Evolutionary conservation across 2,888 invertebrate species (phyloP).

Genomic region (Apamea epomidion): DNA sequence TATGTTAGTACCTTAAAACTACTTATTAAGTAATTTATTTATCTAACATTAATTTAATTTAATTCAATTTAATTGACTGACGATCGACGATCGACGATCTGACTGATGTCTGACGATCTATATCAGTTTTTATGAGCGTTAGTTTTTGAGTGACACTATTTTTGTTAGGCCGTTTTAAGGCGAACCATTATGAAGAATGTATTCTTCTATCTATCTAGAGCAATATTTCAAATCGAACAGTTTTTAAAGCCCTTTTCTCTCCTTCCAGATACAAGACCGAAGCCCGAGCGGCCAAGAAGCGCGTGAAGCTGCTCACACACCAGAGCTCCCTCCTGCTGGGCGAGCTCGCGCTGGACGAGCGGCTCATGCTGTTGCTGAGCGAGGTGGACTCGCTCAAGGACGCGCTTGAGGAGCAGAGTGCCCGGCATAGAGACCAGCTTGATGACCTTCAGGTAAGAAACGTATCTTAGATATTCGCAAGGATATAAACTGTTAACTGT

Average conservation of each 20-base stretch:
- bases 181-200: background rate
- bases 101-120: no score
- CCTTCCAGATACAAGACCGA: slow-evolving; percentile 86
- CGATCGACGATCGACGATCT: no score
- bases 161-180: background rate
- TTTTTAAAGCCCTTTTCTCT: background rate
- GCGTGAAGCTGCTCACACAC: slow-evolving; percentile 91
- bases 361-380: slow-evolving; percentile 89
- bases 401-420: slow-evolving; percentile 91
- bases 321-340: slow-evolving; percentile 92
- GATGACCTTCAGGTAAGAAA: slow-evolving; percentile 86
- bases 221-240: background rate
- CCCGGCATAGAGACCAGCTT: slow-evolving; percentile 89
- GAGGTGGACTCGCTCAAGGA: slow-evolving; percentile 92
- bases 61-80: no score
- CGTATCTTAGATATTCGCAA: background rate
- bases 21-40: no score
- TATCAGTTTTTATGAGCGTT: background rate
- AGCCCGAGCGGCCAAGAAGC: slow-evolving; percentile 91
- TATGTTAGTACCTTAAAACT: no score
- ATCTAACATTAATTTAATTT: no score
- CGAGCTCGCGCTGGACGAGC: slow-evolving; percentile 89
- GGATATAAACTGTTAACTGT: background rate
- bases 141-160: background rate
- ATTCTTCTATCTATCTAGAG: no score